phyloP scores from a whole-genome alignment of 2,888 invertebrate genomes.

The Drosophila nr. perissopoda region DNA sequence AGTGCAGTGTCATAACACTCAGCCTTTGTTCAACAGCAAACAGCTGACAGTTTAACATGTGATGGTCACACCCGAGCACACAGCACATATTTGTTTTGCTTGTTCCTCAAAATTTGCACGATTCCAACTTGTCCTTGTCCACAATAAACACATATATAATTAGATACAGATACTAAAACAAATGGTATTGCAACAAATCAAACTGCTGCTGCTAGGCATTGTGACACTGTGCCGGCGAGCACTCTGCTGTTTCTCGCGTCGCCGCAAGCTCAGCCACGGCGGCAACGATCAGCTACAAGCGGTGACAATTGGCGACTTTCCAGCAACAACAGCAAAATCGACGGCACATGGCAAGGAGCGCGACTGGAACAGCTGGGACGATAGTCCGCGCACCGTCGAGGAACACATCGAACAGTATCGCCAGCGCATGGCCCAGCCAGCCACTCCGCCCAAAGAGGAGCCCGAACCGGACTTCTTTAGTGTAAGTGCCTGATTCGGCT shows the following conservation, averaged over 20 bases:
- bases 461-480: conserved; percentile 87
- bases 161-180: neutral
- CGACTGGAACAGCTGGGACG: conserved; percentile 88
- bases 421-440: conserved; percentile 86
- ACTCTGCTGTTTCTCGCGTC: conserved; percentile 87
- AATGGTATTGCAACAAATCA: conserved; percentile 86
- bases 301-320: conserved; percentile 85
- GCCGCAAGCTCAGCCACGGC: conserved; percentile 84
- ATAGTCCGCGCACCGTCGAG: conserved; percentile 86
- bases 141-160: neutral
- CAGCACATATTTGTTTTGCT: conserved; percentile 61
- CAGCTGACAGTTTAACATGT: conserved; percentile 8
- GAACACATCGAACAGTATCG: conserved; percentile 88
- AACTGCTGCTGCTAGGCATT: conserved; percentile 86
- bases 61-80: conserved; percentile 42
- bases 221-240: conserved; percentile 87
- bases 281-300: conserved; percentile 86
- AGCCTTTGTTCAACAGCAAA: conserved; percentile 20
- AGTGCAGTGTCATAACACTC: neutral
- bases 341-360: conserved; percentile 63
- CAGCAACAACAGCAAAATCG: conserved; percentile 13
- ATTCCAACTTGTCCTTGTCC: conserved; percentile 20
- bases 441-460: conserved; percentile 84
- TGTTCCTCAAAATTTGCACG: conserved; percentile 37
- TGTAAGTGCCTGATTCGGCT: conserved; percentile 71